Percentiles rank a stretch among this genome's conserved stretches.
These are phyloP conservation scores for Agelaius phoeniceus DNA, from an alignment of 2,113 vertebrate genomes.

Conservation along the genomic window DNA sequence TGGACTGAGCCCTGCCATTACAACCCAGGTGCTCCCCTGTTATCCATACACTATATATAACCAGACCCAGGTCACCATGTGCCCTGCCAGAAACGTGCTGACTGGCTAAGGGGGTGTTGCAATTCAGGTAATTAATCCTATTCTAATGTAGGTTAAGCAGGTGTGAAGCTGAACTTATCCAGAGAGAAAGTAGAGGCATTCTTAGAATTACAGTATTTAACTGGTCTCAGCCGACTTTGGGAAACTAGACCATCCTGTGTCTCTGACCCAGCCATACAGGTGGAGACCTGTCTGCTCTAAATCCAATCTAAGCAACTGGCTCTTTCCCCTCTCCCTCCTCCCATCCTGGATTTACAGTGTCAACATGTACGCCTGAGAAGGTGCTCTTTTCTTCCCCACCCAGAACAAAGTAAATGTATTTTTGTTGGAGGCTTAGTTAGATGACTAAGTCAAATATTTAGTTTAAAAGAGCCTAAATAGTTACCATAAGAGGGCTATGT, in stretches of 20 bases:
- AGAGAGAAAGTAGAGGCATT: conserved; percentile 62
- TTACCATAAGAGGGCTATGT: background rate
- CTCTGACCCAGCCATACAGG: conserved; percentile 38
- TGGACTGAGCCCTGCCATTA: conserved; percentile 11
- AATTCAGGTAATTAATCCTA: conserved; percentile 80
- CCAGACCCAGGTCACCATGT: conserved; percentile 65
- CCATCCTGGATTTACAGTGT: background rate
- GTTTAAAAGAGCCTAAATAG: background rate
- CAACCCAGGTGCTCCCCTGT: conserved; percentile 52
- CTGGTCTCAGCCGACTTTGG: conserved; percentile 51
- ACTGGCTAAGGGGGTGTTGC: conserved; percentile 55
- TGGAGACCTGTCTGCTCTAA: conserved; percentile 34
- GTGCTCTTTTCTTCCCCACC: background rate
- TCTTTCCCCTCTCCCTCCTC: background rate
- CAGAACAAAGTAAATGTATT: background rate
- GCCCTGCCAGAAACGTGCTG: conserved; percentile 73
- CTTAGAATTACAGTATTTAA: conserved; percentile 57
- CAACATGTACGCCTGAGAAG: background rate
- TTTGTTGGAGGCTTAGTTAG: background rate
- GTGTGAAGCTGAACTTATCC: conserved; percentile 64
- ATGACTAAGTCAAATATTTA: background rate
- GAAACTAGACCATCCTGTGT: conserved; percentile 25
- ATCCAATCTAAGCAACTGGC: background rate
- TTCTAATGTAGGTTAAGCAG: conserved; percentile 82
- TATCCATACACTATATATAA: conserved; percentile 17